phyloP scores from a whole-genome alignment of 2,797 vertebrate genomes.

The Typhlichthys subterraneus region DNA sequence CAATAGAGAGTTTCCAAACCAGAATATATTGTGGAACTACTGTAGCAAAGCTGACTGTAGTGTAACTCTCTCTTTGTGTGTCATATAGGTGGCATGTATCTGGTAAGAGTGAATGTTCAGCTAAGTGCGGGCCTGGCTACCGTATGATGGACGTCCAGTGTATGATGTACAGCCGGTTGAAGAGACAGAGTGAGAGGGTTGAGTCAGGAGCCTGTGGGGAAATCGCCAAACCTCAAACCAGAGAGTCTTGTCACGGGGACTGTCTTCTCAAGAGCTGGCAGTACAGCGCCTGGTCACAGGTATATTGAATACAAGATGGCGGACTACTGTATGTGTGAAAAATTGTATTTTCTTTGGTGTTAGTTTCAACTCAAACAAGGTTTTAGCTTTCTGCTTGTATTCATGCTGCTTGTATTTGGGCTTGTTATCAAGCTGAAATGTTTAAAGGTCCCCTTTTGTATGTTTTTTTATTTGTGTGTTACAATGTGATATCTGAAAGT shows the following conservation, averaged over 20 bases:
- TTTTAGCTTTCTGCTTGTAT: no score
- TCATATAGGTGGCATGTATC: constrained; percentile 84
- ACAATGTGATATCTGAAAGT: no score
- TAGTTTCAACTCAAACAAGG: no score
- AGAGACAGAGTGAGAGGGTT: constrained; percentile 80
- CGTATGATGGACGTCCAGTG: constrained; percentile 87
- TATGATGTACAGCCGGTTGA: constrained; percentile 85
- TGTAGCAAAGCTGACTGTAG: not conserved
- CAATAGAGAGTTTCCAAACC: no score
- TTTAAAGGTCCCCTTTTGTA: no score
- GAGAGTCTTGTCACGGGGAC: constrained; percentile 89
- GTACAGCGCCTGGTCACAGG: constrained; percentile 95
- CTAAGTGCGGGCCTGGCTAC: constrained; percentile 87
- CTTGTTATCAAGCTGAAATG: no score
- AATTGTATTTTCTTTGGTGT: no score
- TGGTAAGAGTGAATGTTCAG: constrained; percentile 91
- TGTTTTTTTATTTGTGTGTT: no score
- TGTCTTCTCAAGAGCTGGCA: constrained; percentile 90
- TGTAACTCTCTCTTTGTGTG: not conserved
- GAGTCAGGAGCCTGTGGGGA: constrained; percentile 81
- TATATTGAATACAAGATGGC: constrained; percentile 47
- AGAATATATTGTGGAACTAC: not conserved
- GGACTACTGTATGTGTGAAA: no score
- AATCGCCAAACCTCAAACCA: constrained; percentile 82
- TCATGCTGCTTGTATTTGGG: no score